Conservation (phyloP, 35 echinoderm and acorn worm genomes). For the Chiridota heheva region DNA sequence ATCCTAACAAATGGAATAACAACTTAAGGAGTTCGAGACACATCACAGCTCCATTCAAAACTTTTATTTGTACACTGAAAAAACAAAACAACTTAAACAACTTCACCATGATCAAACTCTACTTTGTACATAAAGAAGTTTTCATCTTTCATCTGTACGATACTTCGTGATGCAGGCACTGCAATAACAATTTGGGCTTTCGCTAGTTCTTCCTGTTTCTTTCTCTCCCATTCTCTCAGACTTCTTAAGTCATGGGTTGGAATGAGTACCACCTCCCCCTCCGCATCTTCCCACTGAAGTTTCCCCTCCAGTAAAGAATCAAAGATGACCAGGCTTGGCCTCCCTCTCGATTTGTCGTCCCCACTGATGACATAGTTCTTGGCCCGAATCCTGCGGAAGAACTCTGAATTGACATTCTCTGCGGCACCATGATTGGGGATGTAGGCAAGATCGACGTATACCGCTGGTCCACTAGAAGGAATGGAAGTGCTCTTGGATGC, state of each 20-base stretch:
- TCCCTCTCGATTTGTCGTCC: conserved; percentile 67
- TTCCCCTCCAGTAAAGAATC: conserved; percentile 88
- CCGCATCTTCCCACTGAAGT: conserved; percentile 80
- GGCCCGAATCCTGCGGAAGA: conserved; percentile 80
- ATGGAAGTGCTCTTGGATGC: conserved; percentile 60
- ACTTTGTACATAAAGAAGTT: conserved; percentile 99
- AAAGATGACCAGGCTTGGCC: conserved; percentile 68
- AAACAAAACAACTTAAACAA: too few relatives aligned
- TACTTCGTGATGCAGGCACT: conserved; percentile 78
- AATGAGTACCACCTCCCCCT: conserved; percentile 75
- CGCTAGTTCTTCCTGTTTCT: conserved; percentile 65
- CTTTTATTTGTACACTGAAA: too few relatives aligned
- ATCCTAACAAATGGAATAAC: too few relatives aligned
- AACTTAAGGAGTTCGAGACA: too few relatives aligned
- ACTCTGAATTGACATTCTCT: conserved; percentile 87
- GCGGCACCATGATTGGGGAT: conserved; percentile 91
- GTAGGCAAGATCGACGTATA: conserved; percentile 88
- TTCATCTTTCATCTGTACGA: conserved; percentile 99
- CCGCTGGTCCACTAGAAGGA: conserved; percentile 84
- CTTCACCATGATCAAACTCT: conserved; percentile 61
- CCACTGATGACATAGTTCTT: conserved; percentile 97
- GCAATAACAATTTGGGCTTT: conserved; percentile 84
- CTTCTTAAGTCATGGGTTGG: conserved; percentile 79
- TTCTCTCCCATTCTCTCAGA: conserved; percentile 87
- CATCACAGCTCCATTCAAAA: too few relatives aligned